phyloP scores from a whole-genome alignment of 2,797 vertebrate genomes.

The Chelonia mydas region DNA sequence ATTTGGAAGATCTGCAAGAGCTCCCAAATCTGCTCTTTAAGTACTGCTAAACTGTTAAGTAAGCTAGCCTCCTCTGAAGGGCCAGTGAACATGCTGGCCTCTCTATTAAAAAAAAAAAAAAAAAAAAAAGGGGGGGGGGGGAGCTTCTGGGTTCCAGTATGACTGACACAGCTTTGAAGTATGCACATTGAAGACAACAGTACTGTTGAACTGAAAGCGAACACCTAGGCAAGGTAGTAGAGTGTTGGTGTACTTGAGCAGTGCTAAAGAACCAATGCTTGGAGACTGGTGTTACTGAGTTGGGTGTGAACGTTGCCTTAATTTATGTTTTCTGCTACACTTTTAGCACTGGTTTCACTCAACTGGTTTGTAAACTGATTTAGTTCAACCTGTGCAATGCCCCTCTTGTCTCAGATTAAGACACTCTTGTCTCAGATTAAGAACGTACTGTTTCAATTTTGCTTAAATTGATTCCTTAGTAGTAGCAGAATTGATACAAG shows the following conservation, averaged over 20 bases:
- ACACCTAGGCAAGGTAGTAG: background rate
- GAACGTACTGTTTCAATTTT: background rate
- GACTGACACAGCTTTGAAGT: background rate
- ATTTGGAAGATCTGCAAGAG: background rate
- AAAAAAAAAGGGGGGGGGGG: too few species aligned
- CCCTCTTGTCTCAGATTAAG: background rate
- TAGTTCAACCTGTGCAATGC: background rate
- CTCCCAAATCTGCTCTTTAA: background rate
- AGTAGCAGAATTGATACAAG: background rate
- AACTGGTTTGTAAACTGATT: background rate
- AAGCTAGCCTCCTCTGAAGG: background rate
- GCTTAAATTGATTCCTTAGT: background rate
- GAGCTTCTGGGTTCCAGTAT: rapidly evolving
- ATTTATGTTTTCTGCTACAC: background rate
- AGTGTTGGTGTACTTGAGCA: background rate
- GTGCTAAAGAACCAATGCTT: background rate
- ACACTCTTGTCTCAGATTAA: background rate
- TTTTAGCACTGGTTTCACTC: background rate
- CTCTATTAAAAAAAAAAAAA: background rate
- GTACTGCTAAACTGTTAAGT: background rate
- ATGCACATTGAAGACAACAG: background rate
- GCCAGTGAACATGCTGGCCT: background rate
- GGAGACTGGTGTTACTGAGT: background rate
- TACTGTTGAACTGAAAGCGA: background rate
- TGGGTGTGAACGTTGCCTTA: background rate